Base-by-base conservation (phyloP, 2,113 vertebrate species). In the Centropus unirufus region DNA sequence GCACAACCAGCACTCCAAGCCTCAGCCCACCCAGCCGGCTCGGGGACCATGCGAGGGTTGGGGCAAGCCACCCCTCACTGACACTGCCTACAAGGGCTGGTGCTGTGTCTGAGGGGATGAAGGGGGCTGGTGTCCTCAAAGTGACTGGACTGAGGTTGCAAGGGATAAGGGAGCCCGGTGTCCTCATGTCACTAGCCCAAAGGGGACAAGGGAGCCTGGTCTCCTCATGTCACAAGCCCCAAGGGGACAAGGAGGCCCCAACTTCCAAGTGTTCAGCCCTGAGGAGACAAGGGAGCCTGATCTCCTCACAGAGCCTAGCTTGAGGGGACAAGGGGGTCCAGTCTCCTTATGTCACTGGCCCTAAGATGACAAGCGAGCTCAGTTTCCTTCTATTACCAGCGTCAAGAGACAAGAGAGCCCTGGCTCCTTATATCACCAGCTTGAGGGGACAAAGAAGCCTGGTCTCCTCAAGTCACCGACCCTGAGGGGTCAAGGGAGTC, bases 1-100 rank as follows among this genome's bases (percentile, higher is more conserved):
- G 95, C 95, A 93, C 93, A 95, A 90, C 78, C 69, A 22, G 49
- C 67, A 6, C 42, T 46, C 40, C 77, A 19, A 20, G 73, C 24
- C 36, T 11, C 68, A 19, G 69, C 69, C 68, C 69, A n/a, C 66
- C 84, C 64, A 17, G 55, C 36, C 52, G 16, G 59, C 74, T 11
- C 52, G 36, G 59, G 32, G 49, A 59, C 3, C 19, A 62, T 51
- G 77, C 1, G 39, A 73, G 44, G 18, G 54, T 24, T 46, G 72
- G 18, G 58, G 14, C 14, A 59, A 3, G 58, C 30, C 11, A 26
- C 19, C 15, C 29, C 20, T 30, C 42, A 47, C 59, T 47, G 34
- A 3, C 21, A 36, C 15, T 9, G 42, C 47, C 47, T 18, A 11
- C 19, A 18, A 18, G 44, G 14, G 44, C 14, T 36, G 36, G 36